A percentile compares a stretch with the other conserved stretches of the same genome.
Evolutionary conservation across 2,113 vertebrate species (phyloP).

Genomic region (Dipodomys merriami): DNA sequence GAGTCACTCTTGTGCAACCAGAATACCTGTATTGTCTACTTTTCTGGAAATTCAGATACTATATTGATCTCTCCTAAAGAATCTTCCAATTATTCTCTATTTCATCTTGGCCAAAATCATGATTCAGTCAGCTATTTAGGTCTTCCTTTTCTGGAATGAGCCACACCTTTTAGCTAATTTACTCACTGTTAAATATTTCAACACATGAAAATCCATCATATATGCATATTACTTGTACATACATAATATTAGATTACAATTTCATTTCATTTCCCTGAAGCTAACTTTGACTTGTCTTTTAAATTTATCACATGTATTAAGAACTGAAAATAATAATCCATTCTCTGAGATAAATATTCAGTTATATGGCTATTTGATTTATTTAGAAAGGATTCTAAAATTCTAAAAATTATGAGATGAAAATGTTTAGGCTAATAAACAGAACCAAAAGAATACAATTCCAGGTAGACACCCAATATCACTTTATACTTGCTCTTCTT

Average conservation of each 20-base stretch:
- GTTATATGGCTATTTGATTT: neutral
- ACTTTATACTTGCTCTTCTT: neutral
- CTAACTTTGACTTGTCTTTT: slow-evolving; percentile 28
- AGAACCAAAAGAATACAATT: neutral
- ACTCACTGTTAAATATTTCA: slow-evolving; percentile 37
- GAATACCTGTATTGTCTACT: neutral
- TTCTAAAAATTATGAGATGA: neutral
- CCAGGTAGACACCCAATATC: neutral
- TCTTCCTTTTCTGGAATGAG: neutral
- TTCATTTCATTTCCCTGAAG: neutral
- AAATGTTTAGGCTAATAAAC: neutral
- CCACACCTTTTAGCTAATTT: slow-evolving; percentile 32
- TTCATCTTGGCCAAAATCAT: slow-evolving; percentile 8
- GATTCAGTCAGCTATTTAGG: neutral
- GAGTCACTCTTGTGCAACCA: neutral
- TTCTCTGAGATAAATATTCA: slow-evolving; percentile 19
- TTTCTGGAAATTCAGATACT: neutral
- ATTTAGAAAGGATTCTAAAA: slow-evolving; percentile 24
- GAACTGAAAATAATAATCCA: slow-evolving; percentile 15
- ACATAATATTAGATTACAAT: neutral
- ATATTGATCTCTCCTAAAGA: neutral
- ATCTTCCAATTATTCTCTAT: neutral
- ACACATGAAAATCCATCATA: slow-evolving; percentile 26
- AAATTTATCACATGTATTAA: neutral
- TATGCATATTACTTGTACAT: neutral